These are phyloP conservation scores for Isichthys henryi DNA, from an alignment of 2,113 vertebrate genomes.

Conservation along the genomic window DNA sequence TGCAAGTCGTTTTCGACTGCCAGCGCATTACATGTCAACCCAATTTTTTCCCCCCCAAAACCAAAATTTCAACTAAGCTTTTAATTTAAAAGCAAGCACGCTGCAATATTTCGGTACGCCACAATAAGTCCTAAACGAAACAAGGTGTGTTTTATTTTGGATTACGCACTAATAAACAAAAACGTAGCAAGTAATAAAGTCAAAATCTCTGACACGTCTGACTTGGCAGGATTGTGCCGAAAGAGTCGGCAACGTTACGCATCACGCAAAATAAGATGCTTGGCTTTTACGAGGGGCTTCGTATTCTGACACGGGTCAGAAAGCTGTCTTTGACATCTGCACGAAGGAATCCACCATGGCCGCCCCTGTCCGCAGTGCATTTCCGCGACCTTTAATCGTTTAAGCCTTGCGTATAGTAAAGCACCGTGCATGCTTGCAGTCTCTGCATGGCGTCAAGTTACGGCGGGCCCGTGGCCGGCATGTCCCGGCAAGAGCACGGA, in stretches of 20 bases:
- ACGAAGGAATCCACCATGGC: slow-evolving; percentile 22
- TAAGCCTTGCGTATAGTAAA: background rate
- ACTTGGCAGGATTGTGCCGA: background rate
- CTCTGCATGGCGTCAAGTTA: slow-evolving; percentile 2
- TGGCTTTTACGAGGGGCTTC: background rate
- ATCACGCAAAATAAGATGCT: background rate
- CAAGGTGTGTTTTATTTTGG: background rate
- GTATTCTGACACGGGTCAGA: background rate
- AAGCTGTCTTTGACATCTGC: background rate
- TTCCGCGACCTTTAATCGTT: slow-evolving; percentile 26
- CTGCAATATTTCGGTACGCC: background rate
- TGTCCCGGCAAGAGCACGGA: background rate
- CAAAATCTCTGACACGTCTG: background rate
- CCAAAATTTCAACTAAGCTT: background rate
- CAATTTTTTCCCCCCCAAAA: background rate
- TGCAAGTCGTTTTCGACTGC: background rate
- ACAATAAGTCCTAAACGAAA: slow-evolving; percentile 1
- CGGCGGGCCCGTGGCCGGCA: background rate
- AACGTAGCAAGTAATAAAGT: background rate
- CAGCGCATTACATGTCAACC: background rate
- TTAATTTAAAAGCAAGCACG: background rate
- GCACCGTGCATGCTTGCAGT: slow-evolving; percentile 24
- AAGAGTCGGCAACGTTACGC: background rate
- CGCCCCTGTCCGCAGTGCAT: background rate
- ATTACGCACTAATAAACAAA: background rate